Evolutionary conservation across 2,113 vertebrate genomes (phyloP).

Genomic region (Grammomys dolichurus): DNA sequence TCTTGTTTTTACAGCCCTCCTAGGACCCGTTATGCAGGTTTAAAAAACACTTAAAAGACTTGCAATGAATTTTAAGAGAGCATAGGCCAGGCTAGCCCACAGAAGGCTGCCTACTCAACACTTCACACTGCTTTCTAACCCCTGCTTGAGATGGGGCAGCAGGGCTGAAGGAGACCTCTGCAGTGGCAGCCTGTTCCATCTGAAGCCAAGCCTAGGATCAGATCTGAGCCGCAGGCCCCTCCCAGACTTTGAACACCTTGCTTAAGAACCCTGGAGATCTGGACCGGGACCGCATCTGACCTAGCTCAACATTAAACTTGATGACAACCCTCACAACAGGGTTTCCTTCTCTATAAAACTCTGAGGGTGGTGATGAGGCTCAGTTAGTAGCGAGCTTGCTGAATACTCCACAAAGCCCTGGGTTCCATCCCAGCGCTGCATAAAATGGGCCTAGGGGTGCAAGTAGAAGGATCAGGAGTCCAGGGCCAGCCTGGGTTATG

Average conservation of each 20-base stretch:
- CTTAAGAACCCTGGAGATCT: neutral
- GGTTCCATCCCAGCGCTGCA: neutral
- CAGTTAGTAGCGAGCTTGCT: neutral
- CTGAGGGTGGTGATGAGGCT: neutral
- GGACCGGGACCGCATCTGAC: neutral
- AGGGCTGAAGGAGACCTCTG: neutral
- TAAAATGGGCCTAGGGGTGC: neutral
- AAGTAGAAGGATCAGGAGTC: neutral
- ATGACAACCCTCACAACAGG: neutral
- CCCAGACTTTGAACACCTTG: neutral
- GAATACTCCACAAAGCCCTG: neutral
- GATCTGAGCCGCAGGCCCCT: neutral
- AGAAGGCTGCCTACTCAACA: neutral
- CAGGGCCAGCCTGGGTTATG: neutral
- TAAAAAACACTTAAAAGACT: neutral
- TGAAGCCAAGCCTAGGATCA: neutral
- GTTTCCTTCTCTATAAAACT: neutral
- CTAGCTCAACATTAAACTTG: neutral
- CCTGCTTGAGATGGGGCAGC: neutral
- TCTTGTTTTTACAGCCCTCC: neutral
- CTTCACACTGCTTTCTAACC: neutral
- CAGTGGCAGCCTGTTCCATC: neutral
- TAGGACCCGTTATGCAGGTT: rapidly evolving
- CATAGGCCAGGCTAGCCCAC: too few species aligned
- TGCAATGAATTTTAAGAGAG: neutral